phyloP scores from a whole-genome alignment of 2,797 vertebrate species.

The Pterois miles region DNA sequence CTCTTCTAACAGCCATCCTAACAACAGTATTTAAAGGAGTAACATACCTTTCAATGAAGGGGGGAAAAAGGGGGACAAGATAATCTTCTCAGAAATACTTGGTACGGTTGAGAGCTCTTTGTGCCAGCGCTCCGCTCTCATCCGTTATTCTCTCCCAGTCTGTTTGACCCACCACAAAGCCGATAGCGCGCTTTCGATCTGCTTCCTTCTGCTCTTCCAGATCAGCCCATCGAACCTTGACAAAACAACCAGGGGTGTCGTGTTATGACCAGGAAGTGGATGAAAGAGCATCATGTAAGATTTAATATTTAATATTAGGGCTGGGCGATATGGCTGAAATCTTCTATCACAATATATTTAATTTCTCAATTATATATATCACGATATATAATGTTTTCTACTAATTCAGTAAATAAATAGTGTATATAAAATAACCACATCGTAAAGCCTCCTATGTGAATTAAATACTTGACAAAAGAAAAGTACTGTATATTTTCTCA shows the following conservation, averaged over 20 bases:
- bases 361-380: no score
- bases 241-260: constrained; percentile 16
- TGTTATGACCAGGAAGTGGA: constrained; percentile 18
- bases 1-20: neutral
- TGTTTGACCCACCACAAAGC: constrained; percentile 98
- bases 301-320: neutral
- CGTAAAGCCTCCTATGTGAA: no score
- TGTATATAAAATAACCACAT: no score
- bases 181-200: constrained; percentile 97
- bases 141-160: constrained; percentile 99
- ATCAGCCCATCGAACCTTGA: constrained; percentile 98
- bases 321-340: no score
- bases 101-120: constrained; percentile 98
- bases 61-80: constrained; percentile 29
- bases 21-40: neutral
- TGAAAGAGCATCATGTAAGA: neutral
- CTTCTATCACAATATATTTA: no score
- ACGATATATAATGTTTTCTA: no score
- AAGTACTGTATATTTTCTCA: no score
- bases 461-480: no score
- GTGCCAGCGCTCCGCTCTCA: constrained; percentile 96
- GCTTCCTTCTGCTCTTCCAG: constrained; percentile 98
- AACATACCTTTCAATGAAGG: constrained; percentile 52
- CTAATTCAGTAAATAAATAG: no score
- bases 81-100: constrained; percentile 94